phyloP scores from a whole-genome alignment of 1,140 invertebrate genomes.

The Drosophila ohnishii region DNA sequence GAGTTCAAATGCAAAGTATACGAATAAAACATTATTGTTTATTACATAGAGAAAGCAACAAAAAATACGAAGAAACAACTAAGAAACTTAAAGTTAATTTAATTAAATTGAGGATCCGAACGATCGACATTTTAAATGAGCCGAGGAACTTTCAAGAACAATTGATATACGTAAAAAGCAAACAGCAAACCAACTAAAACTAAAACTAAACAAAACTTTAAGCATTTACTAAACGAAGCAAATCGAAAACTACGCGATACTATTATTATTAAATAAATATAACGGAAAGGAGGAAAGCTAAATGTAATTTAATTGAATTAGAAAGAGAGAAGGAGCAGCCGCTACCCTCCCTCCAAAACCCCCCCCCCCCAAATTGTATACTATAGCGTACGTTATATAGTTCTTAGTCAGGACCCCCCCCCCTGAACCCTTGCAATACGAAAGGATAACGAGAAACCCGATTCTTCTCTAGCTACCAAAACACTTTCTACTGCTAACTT shows the following conservation, averaged over 20 bases:
- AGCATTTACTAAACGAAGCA: conserved; percentile 74
- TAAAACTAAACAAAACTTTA: conserved; percentile 63
- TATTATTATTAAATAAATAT: conserved; percentile 57
- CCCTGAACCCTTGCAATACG: conserved; percentile 41
- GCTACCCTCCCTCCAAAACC: background rate
- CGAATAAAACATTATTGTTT: conserved; percentile 79
- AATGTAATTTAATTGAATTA: conserved; percentile 62
- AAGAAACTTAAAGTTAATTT: conserved; percentile 75
- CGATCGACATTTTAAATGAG: conserved; percentile 80
- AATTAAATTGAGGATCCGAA: conserved; percentile 74
- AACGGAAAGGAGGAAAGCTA: conserved; percentile 46
- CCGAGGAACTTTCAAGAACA: conserved; percentile 55
- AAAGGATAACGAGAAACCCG: conserved; percentile 42
- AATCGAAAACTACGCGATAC: conserved; percentile 65
- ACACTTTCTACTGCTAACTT: conserved; percentile 62
- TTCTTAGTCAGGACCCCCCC: conserved; percentile 60
- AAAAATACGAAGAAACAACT: conserved; percentile 20
- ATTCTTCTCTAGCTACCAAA: conserved; percentile 53
- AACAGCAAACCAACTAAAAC: conserved; percentile 46
- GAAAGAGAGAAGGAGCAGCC: conserved; percentile 39
- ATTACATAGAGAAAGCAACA: conserved; percentile 40
- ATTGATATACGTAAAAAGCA: conserved; percentile 68
- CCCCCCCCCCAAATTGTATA: conserved; percentile 51
- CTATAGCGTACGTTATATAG: conserved; percentile 76
- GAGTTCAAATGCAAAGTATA: conserved; percentile 84